phyloP scores from a whole-genome alignment of 2,113 vertebrate species.

The Phylloscopus whistleri region DNA sequence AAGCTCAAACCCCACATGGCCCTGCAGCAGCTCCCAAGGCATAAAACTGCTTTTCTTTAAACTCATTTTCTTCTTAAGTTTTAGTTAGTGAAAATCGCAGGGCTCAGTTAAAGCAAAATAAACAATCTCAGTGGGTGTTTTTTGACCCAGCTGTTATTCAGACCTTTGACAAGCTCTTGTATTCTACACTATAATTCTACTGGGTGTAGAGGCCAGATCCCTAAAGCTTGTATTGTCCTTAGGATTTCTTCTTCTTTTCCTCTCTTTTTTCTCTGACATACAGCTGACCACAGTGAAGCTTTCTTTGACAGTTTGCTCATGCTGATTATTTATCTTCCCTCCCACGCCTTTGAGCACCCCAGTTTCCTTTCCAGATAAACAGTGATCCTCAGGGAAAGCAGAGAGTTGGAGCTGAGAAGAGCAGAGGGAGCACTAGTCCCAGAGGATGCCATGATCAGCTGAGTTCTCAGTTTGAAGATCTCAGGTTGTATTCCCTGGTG shows the following conservation, averaged over 20 bases:
- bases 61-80: background rate
- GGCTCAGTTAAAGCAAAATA: background rate
- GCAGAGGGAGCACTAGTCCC: background rate
- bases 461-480: conserved; percentile 8
- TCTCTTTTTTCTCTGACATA: background rate
- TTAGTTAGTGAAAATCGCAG: background rate
- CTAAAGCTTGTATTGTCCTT: background rate
- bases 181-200: background rate
- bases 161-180: background rate
- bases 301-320: background rate
- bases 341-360: background rate
- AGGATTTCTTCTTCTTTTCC: background rate
- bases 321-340: background rate
- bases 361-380: background rate
- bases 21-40: background rate
- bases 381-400: background rate
- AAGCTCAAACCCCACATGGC: background rate
- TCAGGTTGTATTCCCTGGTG: background rate
- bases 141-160: background rate
- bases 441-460: background rate
- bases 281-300: background rate
- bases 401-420: background rate
- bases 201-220: background rate
- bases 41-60: background rate
- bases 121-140: background rate